Base-by-base conservation (phyloP, 2,113 vertebrate genomes). In the Lampris megalopsis region DNA sequence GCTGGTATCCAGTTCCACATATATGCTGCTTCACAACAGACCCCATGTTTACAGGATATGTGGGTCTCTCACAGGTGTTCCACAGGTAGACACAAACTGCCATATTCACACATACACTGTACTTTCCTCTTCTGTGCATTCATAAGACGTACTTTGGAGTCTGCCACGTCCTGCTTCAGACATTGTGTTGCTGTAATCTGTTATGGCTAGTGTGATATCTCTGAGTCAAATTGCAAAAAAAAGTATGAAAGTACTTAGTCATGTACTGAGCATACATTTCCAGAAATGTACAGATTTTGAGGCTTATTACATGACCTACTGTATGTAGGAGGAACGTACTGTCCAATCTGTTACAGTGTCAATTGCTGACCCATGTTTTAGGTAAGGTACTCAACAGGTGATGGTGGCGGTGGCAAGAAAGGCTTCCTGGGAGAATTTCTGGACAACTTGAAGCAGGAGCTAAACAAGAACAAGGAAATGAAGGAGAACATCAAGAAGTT, bases 381-480 rank as follows among this genome's bases (percentile, higher is more conserved):
- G 86, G 89, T 86, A 0, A 69, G 93, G 50, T 87, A 88, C 82
- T 71, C 92, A 70, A 94, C 94, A 1, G 83, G 73, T 8, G 83
- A 91, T 45, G 81, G 69, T 9, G 83, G 90, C 0, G 93, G 95
- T 9, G 94, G 94, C 48, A 94, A 96, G 58, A 98, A 96, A 68
- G 97, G 97, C 0, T 99, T 99, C 69, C 90, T 99, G 2, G 96
- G 96, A 0, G 97, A 96, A 7, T 95, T 99, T 48, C 71, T 99
- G 69, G 96, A 99, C 78, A 97, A 94, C 79, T 89, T 99, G 68
- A 99, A 97, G 38, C 97, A 98, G 83, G 98, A 99, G 43, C 81
- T 99, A 0, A 94, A 93, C 35, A 99, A 98, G 78, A 98, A 96
- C 92, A 98, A 98, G 50, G 98, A 99, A 88, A 99, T 99, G 97